Percentiles rank a stretch among this genome's conserved stretches.
These are phyloP conservation scores for Listronotus oregonensis DNA, from an alignment of 1,140 invertebrate species.

Conservation along the genomic window DNA sequence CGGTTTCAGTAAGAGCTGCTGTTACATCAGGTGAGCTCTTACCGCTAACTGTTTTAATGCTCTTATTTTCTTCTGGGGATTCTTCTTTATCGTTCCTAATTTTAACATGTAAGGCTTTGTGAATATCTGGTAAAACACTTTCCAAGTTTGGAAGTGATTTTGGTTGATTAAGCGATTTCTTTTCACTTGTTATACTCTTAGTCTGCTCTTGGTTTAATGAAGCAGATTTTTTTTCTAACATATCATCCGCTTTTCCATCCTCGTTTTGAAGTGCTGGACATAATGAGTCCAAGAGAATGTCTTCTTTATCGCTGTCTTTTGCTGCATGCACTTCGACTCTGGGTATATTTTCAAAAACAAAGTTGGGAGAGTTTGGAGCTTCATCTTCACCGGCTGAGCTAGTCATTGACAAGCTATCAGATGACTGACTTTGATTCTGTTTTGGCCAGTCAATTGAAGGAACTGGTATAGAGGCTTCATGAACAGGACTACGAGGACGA, in stretches of 20 bases:
- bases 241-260: not conserved
- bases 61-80: conserved; percentile 26
- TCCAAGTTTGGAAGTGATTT: conserved; percentile 51
- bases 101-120: conserved; percentile 44
- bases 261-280: conserved; percentile 1
- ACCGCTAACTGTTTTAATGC: conserved; percentile 50
- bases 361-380: conserved; percentile 20
- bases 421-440: conserved; percentile 54
- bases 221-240: not conserved
- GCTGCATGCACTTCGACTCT: conserved; percentile 38
- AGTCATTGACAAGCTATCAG: conserved; percentile 67
- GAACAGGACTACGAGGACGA: conserved; percentile 62
- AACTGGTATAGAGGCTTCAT: conserved; percentile 67
- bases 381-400: conserved; percentile 49
- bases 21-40: conserved; percentile 65
- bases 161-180: conserved; percentile 54
- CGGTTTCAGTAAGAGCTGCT: conserved; percentile 78
- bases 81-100: conserved; percentile 32
- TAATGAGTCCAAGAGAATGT: conserved; percentile 39
- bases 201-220: conserved; percentile 19
- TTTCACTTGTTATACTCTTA: conserved; percentile 50
- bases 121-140: conserved; percentile 43
- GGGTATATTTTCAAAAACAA: conserved; percentile 39
- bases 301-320: conserved; percentile 35
- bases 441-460: conserved; percentile 68